Percentiles rank a stretch among this genome's conserved stretches.
Conservation (phyloP, 1,140 invertebrate species). For the Ooceraea biroi region DNA sequence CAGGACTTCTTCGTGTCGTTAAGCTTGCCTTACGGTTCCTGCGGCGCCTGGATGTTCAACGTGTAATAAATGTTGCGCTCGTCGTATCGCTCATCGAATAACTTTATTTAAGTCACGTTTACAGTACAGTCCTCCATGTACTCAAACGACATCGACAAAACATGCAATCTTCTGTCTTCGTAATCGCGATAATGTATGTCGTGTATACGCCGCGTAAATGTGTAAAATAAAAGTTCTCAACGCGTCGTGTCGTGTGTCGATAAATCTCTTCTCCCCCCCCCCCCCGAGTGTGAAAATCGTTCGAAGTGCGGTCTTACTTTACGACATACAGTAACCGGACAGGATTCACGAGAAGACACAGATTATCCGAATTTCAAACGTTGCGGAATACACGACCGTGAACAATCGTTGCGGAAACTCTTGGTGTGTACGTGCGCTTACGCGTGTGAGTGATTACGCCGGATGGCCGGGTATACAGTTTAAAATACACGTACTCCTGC, state of each 20-base stretch:
- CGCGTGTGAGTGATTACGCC: constrained; percentile 15
- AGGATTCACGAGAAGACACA: constrained; percentile 28
- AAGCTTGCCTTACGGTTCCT: neutral
- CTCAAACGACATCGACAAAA: constrained; percentile 75
- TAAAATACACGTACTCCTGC: constrained; percentile 57
- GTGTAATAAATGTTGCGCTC: constrained; percentile 19
- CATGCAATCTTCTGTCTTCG: constrained; percentile 76
- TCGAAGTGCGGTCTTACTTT: constrained; percentile 32
- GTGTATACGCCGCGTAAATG: constrained; percentile 68
- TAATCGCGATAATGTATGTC: constrained; percentile 73
- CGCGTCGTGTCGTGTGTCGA: neutral
- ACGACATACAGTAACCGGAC: constrained; percentile 37
- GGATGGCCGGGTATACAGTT: constrained; percentile 40
- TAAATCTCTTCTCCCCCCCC: no score
- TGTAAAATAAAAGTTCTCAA: constrained; percentile 74
- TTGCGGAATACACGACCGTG: constrained; percentile 55
- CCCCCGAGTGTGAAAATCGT: constrained; percentile 35
- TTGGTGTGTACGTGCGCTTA: constrained; percentile 28
- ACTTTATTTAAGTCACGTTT: constrained; percentile 82
- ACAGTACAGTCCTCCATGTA: constrained; percentile 78
- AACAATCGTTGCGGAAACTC: constrained; percentile 37
- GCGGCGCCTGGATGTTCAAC: neutral
- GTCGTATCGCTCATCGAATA: constrained; percentile 76
- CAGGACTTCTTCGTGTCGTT: neutral
- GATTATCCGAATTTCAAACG: constrained; percentile 52